These are phyloP conservation scores for Asarcornis scutulata DNA, from an alignment of 2,113 vertebrate species.

Conservation along the genomic window DNA sequence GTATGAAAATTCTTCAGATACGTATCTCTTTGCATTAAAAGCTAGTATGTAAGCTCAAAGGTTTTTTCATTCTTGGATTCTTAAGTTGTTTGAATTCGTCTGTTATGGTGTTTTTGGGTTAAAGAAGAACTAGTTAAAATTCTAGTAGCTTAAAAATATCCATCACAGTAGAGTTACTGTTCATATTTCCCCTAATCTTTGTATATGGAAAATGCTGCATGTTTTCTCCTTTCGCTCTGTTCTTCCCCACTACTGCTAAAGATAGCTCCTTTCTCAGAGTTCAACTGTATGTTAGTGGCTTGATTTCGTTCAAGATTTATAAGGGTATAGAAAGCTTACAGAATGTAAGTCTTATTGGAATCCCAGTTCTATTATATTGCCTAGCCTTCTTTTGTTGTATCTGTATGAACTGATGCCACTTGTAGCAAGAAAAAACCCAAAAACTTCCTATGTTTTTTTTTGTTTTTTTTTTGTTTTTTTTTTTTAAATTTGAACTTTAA, in stretches of 20 bases:
- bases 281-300: background rate
- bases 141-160: background rate
- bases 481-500: background rate
- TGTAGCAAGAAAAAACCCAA: background rate
- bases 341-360: background rate
- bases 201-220: background rate
- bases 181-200: background rate
- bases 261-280: background rate
- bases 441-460: background rate
- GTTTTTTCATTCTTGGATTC: background rate
- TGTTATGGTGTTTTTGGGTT: background rate
- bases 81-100: background rate
- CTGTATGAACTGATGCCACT: background rate
- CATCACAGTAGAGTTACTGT: background rate
- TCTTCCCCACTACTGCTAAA: background rate
- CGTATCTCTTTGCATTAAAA: background rate
- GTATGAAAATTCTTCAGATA: background rate
- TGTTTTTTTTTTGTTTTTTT: background rate
- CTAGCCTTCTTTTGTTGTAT: background rate
- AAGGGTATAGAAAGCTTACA: background rate
- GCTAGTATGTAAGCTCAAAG: background rate
- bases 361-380: background rate
- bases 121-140: background rate
- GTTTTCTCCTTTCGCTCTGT: background rate
- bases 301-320: background rate